Evolutionary conservation across 1,140 invertebrate species (phyloP).

Genomic region (Rhopalosiphum padi): DNA sequence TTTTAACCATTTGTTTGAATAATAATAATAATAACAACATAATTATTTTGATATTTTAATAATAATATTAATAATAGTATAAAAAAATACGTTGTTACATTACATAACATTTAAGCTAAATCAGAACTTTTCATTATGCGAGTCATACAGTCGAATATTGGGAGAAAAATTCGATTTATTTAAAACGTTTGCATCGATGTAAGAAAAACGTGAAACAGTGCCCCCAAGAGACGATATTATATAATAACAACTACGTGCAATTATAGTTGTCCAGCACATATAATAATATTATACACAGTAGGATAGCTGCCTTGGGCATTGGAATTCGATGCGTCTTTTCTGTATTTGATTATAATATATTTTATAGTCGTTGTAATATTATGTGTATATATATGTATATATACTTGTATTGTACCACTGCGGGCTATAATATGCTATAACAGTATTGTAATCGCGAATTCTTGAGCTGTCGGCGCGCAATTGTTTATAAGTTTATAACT

Average conservation of each 20-base stretch:
- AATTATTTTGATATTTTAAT: no score
- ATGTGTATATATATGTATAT: neutral
- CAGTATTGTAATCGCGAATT: neutral
- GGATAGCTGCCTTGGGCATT: neutral
- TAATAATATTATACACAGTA: neutral
- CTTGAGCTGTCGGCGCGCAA: neutral
- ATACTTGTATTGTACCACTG: neutral
- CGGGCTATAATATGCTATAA: neutral
- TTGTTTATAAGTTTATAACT: neutral
- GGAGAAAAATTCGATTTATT: neutral
- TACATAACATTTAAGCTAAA: no score
- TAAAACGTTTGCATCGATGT: neutral
- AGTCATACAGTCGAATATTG: neutral
- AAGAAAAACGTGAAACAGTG: neutral
- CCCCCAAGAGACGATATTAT: neutral
- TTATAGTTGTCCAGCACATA: neutral
- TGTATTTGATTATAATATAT: neutral
- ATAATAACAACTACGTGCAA: slow-evolving; percentile 2
- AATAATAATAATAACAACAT: no score
- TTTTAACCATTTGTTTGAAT: no score
- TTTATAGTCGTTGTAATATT: neutral
- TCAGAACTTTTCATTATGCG: neutral
- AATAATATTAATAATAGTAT: no score
- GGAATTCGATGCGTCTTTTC: slow-evolving; percentile 1
- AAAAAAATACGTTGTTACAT: no score